Percentiles rank a stretch among this genome's conserved stretches.
These are phyloP conservation scores for Temnothorax longispinosus DNA, from an alignment of 1,140 invertebrate species.

Conservation along the genomic window DNA sequence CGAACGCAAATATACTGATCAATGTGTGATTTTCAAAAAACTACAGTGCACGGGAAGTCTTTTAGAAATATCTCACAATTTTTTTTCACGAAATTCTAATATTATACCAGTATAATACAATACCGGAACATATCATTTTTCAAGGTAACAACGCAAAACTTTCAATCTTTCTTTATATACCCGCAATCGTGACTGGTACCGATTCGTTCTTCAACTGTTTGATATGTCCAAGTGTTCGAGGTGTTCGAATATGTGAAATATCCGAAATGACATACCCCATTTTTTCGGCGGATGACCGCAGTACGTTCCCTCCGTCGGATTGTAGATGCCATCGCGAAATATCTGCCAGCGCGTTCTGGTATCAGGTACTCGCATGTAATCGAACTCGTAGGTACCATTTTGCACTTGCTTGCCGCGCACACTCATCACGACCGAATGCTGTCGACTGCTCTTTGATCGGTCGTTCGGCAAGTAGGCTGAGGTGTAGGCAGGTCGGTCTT, in stretches of 20 bases:
- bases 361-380: constrained; percentile 85
- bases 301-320: constrained; percentile 89
- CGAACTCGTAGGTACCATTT: constrained; percentile 82
- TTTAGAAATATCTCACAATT: background rate
- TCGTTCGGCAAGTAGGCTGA: background rate
- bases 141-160: background rate
- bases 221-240: background rate
- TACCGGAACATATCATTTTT: background rate
- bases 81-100: background rate
- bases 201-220: background rate
- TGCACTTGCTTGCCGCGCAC: constrained; percentile 76
- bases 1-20: background rate
- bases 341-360: constrained; percentile 86
- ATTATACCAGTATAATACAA: background rate
- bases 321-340: constrained; percentile 88
- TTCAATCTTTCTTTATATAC: background rate
- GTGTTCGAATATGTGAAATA: background rate
- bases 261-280: constrained; percentile 88
- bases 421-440: constrained; percentile 67
- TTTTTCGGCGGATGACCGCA: constrained; percentile 89
- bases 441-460: constrained; percentile 20
- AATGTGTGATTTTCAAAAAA: background rate
- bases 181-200: background rate
- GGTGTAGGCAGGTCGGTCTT: constrained; percentile 7
- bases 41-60: background rate